Conservation (phyloP, 2,888 invertebrate genomes). For the Sepiola atlantica region DNA sequence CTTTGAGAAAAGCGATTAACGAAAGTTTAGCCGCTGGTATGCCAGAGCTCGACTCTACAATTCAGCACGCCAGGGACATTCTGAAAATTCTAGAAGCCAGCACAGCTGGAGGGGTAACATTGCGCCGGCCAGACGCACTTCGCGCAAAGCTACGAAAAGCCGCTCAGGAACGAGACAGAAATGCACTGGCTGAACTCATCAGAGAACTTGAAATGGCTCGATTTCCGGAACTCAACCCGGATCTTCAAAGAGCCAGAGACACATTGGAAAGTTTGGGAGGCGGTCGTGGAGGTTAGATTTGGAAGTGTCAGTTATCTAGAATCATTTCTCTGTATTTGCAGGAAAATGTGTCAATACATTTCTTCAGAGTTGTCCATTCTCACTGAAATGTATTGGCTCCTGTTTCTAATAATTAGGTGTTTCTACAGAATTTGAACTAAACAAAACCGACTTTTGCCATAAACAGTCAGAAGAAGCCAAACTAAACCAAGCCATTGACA, state of each 20-base stretch:
- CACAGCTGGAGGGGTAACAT: background rate
- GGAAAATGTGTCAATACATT: background rate
- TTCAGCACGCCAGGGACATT: slow-evolving; percentile 33
- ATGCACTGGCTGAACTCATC: background rate
- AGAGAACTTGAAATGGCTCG: background rate
- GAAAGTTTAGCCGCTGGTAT: background rate
- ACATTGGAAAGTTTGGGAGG: background rate
- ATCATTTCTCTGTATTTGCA: background rate
- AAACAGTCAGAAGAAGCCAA: no score
- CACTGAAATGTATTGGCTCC: no score
- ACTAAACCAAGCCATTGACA: no score
- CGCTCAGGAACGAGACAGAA: background rate
- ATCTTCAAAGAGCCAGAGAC: background rate
- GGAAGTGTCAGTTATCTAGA: background rate
- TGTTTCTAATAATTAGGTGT: no score
- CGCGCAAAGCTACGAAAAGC: background rate
- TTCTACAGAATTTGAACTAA: no score
- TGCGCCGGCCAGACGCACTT: background rate
- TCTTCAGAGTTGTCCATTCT: no score
- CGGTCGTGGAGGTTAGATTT: background rate
- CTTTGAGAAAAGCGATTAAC: background rate
- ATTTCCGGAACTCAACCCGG: background rate
- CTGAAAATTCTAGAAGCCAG: background rate
- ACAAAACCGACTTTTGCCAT: no score
- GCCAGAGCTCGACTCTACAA: background rate